These are phyloP conservation scores for Cryptotermes secundus DNA, from an alignment of 1,140 invertebrate genomes.

Conservation along the genomic window DNA sequence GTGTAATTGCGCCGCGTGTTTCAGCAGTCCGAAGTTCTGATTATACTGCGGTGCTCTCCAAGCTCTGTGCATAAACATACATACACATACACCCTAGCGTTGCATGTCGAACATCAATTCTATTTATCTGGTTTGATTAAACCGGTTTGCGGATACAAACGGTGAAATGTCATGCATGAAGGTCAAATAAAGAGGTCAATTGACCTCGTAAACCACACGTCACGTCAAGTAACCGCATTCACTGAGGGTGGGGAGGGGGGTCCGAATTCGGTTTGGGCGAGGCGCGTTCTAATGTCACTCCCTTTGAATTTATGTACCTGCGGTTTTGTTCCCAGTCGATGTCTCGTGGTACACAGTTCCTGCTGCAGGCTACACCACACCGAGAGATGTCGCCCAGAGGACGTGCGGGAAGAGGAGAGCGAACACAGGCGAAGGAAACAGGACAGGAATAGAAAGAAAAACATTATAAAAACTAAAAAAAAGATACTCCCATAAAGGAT, in stretches of 20 bases:
- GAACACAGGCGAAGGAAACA: neutral
- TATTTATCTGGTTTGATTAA: conserved; percentile 19
- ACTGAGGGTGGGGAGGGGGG: neutral
- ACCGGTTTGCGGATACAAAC: neutral
- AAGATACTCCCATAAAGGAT: too few relatives aligned
- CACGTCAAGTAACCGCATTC: conserved; percentile 14
- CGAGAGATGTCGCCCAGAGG: neutral
- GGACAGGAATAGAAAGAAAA: neutral
- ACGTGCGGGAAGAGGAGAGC: neutral
- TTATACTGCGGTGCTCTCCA: neutral
- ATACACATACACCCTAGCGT: too few relatives aligned
- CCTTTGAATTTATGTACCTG: conserved; percentile 12
- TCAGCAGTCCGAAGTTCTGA: neutral
- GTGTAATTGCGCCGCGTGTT: neutral
- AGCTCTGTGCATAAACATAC: neutral
- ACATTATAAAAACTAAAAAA: too few relatives aligned
- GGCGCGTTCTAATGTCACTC: neutral
- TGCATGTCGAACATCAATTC: neutral
- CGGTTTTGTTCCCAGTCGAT: neutral
- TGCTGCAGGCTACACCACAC: neutral
- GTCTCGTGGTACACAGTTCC: neutral
- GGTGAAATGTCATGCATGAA: neutral
- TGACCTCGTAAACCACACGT: conserved; percentile 14
- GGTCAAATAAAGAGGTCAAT: conserved; percentile 19
- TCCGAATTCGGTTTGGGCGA: conserved; percentile 3